Evolutionary conservation across 2,888 invertebrate species (phyloP).

Genomic region (Isoperla grammatica): DNA sequence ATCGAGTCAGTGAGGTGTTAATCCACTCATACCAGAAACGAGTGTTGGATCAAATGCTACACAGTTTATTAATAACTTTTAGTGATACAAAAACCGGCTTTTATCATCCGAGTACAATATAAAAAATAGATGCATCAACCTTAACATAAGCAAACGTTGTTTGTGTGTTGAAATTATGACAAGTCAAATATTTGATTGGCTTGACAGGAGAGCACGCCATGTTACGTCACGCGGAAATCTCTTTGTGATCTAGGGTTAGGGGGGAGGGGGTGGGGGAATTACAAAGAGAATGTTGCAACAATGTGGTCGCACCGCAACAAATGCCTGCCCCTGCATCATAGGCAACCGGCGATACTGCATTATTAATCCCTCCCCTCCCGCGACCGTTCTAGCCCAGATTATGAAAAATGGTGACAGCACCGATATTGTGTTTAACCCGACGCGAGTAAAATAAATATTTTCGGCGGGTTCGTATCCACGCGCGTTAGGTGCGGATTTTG

Average conservation of each 20-base stretch:
- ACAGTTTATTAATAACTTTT: not conserved
- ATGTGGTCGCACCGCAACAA: not conserved
- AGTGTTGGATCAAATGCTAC: too few relatives aligned
- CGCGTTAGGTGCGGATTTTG: conserved; percentile 1
- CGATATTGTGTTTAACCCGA: conserved; percentile 5
- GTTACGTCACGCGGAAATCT: conserved; percentile 2
- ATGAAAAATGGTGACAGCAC: conserved; percentile 30
- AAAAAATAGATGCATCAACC: too few relatives aligned
- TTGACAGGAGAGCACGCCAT: not conserved
- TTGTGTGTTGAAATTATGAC: too few relatives aligned
- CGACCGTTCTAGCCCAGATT: conserved; percentile 29
- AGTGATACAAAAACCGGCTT: not conserved
- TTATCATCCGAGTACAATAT: too few relatives aligned
- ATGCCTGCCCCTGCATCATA: not conserved
- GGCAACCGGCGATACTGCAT: conserved; percentile 18
- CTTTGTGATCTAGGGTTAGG: conserved; percentile 1
- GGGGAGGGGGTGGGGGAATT: not conserved
- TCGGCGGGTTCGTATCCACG: not conserved
- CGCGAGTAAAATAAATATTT: not conserved
- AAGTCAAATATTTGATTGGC: conserved; percentile 7
- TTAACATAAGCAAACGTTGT: too few relatives aligned
- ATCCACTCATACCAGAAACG: too few relatives aligned
- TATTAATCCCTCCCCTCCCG: conserved; percentile 27
- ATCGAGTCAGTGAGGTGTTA: too few relatives aligned
- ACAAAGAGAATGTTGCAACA: conserved; percentile 14